Conservation (phyloP, 2,797 vertebrate species). For the Tolypeutes matacus region DNA sequence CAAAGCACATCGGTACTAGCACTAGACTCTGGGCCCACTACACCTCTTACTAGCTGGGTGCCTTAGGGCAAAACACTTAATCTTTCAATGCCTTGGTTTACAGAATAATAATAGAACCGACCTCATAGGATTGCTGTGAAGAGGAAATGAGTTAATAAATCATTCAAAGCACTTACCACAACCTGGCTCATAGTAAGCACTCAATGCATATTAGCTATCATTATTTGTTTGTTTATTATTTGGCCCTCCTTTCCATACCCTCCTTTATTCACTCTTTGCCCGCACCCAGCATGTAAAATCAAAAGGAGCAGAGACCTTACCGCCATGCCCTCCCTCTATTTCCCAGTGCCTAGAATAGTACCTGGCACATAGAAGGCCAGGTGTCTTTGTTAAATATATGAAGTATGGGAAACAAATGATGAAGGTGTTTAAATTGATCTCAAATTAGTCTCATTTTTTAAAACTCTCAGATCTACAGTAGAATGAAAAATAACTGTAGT, state of each 20-base stretch:
- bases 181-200: neutral
- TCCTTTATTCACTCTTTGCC: neutral
- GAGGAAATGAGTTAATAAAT: neutral
- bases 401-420: neutral
- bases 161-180: neutral
- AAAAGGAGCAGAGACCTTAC: neutral
- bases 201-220: neutral
- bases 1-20: neutral
- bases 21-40: neutral
- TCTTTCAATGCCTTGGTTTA: too few species aligned
- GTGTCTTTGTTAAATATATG: neutral
- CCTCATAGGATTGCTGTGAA: neutral
- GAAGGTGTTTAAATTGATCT: neutral
- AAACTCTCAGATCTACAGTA: neutral
- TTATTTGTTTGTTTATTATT: neutral
- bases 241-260: neutral
- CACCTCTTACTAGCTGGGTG: neutral
- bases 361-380: neutral
- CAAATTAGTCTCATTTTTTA: neutral
- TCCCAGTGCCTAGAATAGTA: neutral
- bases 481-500: neutral
- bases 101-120: too few species aligned
- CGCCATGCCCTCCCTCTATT: neutral
- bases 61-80: neutral
- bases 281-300: neutral